These are phyloP conservation scores for Sinocyclocheilus anophthalmus DNA, from an alignment of 2,113 vertebrate species.

Conservation along the genomic window DNA sequence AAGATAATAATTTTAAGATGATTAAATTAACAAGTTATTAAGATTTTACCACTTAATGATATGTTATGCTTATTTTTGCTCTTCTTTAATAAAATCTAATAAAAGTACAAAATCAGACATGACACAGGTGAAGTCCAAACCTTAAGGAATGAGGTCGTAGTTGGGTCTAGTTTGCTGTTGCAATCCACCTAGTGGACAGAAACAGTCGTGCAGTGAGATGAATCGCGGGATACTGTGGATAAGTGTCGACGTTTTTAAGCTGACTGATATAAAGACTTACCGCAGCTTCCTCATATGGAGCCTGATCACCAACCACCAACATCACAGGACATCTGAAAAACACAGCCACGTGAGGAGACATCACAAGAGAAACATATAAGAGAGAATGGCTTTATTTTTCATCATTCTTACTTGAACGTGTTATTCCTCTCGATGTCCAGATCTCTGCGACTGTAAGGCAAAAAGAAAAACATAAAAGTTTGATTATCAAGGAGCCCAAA, in stretches of 20 bases:
- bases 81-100: not conserved
- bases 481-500: not conserved
- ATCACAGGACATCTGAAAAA: conserved; percentile 86
- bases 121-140: conserved; percentile 52
- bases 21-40: too few species aligned
- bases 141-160: conserved; percentile 85
- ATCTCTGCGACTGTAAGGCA: conserved; percentile 80
- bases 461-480: conserved; percentile 1
- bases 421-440: conserved; percentile 82
- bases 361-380: not conserved
- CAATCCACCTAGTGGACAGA: conserved; percentile 81
- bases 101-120: too few species aligned
- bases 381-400: not conserved
- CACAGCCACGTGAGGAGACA: not conserved
- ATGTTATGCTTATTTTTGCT: not conserved
- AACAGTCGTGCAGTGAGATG: not conserved
- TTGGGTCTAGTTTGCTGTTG: conserved; percentile 85
- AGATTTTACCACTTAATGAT: too few species aligned
- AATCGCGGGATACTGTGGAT: too few species aligned
- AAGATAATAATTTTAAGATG: not conserved
- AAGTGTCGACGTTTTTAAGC: too few species aligned
- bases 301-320: conserved; percentile 92
- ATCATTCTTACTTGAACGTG: conserved; percentile 73
- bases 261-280: conserved; percentile 69
- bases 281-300: conserved; percentile 89